A percentile compares a stretch with the other conserved stretches of the same genome.
These are phyloP conservation scores for Archivesica marissinica DNA, from an alignment of 1,140 invertebrate genomes.

Conservation along the genomic window DNA sequence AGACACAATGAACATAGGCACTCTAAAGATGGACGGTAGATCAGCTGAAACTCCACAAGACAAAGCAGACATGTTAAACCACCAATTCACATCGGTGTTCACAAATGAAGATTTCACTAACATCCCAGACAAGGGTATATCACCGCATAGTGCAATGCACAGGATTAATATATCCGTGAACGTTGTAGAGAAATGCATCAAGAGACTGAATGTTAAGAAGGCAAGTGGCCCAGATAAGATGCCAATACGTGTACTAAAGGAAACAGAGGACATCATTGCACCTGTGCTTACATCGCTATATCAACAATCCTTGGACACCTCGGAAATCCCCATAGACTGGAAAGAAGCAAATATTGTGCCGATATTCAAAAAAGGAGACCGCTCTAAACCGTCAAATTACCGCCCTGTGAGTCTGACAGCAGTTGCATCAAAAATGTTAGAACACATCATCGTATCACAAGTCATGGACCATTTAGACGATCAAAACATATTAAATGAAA, in stretches of 20 bases:
- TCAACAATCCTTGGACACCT: background rate
- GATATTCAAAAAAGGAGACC: constrained; percentile 40
- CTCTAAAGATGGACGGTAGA: constrained; percentile 29
- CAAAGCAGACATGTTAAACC: constrained; percentile 26
- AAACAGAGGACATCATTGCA: background rate
- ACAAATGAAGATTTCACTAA: constrained; percentile 22
- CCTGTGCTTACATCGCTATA: background rate
- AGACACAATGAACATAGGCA: constrained; percentile 31
- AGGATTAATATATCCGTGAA: background rate
- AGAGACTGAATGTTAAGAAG: constrained; percentile 9
- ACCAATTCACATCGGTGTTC: constrained; percentile 34
- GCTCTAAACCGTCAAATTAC: constrained; percentile 15
- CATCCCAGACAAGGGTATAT: constrained; percentile 13
- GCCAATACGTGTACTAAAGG: constrained; percentile 4
- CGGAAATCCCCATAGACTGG: background rate
- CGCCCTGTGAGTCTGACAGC: constrained; percentile 24
- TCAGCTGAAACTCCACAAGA: background rate
- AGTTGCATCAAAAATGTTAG: constrained; percentile 35
- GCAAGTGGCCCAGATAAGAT: constrained; percentile 30
- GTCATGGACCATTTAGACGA: constrained; percentile 56
- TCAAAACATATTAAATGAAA: constrained; percentile 42
- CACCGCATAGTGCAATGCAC: background rate
- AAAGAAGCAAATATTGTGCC: constrained; percentile 19
- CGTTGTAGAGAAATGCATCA: background rate
- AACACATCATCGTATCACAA: constrained; percentile 37